A percentile compares a stretch with the other conserved stretches of the same genome.
These are phyloP conservation scores for Trichoplusia ni DNA, from an alignment of 1,140 invertebrate species.

Conservation along the genomic window DNA sequence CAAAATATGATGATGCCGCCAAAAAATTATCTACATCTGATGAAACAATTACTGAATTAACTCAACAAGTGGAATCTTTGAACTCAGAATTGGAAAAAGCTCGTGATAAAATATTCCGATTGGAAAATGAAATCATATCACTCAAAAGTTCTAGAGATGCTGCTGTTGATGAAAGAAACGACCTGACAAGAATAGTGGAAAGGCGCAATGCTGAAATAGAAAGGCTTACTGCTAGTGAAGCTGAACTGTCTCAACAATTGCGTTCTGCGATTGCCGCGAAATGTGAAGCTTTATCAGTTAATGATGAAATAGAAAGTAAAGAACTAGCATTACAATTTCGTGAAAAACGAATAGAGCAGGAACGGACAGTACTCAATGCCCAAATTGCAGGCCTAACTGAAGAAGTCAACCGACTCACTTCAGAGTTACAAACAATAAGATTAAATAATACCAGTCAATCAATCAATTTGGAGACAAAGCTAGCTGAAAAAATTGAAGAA, in stretches of 20 bases:
- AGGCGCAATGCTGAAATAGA: constrained; percentile 87
- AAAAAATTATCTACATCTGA: constrained; percentile 84
- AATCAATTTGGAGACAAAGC: constrained; percentile 88
- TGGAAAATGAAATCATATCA: constrained; percentile 73
- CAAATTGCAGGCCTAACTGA: constrained; percentile 89
- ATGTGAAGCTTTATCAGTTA: constrained; percentile 90
- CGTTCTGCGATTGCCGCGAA: constrained; percentile 87
- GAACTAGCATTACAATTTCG: constrained; percentile 90
- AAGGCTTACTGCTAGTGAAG: constrained; percentile 84
- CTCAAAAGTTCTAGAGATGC: constrained; percentile 81
- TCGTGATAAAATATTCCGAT: constrained; percentile 79
- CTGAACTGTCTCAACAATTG: constrained; percentile 85
- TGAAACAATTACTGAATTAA: constrained; percentile 84
- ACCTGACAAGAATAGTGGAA: constrained; percentile 86
- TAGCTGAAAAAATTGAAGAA: constrained; percentile 91
- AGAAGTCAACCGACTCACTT: constrained; percentile 88
- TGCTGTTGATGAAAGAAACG: constrained; percentile 87
- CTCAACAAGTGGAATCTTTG: constrained; percentile 83
- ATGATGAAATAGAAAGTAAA: constrained; percentile 90
- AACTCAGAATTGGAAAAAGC: constrained; percentile 84
- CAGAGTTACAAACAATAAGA: constrained; percentile 88
- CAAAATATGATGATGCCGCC: constrained; percentile 84
- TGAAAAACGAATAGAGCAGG: constrained; percentile 92
- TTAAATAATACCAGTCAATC: constrained; percentile 88
- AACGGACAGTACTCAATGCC: constrained; percentile 87